phyloP scores from a whole-genome alignment of 2,113 vertebrate genomes.

The Pyxicephalus adspersus region DNA sequence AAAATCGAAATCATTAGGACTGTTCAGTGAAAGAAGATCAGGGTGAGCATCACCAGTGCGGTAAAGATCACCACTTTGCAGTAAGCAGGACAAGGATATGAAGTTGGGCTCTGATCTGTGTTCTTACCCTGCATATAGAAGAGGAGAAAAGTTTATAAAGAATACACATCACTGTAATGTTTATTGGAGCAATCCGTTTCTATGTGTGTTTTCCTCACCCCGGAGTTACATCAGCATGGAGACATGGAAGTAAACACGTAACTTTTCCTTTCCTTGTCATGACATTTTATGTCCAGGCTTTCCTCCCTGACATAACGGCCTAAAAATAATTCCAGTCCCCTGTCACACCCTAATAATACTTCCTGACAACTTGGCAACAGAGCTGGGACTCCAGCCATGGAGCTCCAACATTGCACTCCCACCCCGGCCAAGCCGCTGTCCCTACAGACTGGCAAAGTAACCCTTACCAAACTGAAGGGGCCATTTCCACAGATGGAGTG shows the following conservation, averaged over 20 bases:
- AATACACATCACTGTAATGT: no score
- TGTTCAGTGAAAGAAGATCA: no score
- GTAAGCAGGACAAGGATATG: no score
- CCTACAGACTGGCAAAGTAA: background rate
- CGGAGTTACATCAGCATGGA: background rate
- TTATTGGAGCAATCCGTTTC: no score
- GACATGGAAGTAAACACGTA: background rate
- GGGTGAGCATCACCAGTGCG: no score
- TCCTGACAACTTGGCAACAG: background rate
- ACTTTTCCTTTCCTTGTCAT: background rate
- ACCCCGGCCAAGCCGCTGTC: background rate
- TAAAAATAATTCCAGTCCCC: background rate
- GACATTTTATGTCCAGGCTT: background rate
- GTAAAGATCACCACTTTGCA: no score
- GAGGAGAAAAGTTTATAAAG: no score
- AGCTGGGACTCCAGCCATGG: background rate
- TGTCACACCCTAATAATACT: background rate
- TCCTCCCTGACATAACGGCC: background rate
- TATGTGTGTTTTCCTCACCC: no score
- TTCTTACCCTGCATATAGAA: no score
- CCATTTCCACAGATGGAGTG: no score
- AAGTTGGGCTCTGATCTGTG: no score
- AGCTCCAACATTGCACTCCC: background rate
- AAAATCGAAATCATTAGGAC: no score
- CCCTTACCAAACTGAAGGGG: background rate